Evolutionary conservation across 1,140 invertebrate species (phyloP).

Genomic region (Bacillus rossius): DNA sequence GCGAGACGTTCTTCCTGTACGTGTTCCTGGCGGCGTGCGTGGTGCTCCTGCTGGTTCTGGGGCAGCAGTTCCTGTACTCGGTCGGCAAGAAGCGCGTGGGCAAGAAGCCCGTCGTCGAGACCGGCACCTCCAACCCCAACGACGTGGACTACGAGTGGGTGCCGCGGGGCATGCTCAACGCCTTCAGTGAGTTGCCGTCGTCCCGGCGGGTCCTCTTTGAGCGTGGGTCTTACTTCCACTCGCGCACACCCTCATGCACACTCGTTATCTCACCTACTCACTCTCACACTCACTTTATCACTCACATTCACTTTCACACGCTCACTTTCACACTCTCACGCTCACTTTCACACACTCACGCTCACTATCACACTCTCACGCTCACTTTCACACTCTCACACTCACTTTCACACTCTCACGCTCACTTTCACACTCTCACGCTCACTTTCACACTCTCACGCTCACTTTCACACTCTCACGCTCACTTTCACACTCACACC

Average conservation of each 20-base stretch:
- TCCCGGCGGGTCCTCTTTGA: too few species aligned
- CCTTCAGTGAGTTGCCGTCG: conserved; percentile 65
- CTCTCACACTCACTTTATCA: neutral
- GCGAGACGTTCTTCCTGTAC: conserved; percentile 98
- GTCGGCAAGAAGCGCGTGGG: conserved; percentile 56
- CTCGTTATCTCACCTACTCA: neutral
- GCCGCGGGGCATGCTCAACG: conserved; percentile 81
- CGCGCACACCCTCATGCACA: neutral
- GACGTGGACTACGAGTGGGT: conserved; percentile 99
- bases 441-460: neutral
- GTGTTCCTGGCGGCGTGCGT: conserved; percentile 87
- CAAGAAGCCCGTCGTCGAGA: conserved; percentile 60
- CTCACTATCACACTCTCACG: neutral
- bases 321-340: neutral
- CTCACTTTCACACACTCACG: neutral
- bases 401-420: neutral
- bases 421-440: neutral
- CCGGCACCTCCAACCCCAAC: conserved; percentile 78
- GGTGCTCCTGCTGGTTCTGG: conserved; percentile 80
- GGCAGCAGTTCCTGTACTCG: conserved; percentile 83
- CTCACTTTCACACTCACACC: neutral
- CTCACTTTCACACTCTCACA: neutral
- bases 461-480: neutral
- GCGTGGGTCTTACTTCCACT: neutral
- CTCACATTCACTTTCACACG: neutral